phyloP scores from a whole-genome alignment of 2,797 vertebrate genomes.

The Chaunax sp. region DNA sequence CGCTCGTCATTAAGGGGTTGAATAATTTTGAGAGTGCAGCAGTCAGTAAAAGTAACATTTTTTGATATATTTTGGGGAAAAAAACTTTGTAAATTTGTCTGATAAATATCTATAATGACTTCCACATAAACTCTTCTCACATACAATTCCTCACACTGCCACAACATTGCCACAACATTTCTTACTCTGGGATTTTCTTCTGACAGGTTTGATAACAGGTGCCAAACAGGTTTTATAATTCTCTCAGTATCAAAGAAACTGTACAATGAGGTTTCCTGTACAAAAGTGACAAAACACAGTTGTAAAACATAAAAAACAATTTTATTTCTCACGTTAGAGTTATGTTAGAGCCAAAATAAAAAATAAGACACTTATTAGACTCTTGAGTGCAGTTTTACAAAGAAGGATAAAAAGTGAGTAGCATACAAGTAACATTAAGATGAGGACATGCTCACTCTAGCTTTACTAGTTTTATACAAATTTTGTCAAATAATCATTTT shows the following conservation, averaged over 20 bases:
- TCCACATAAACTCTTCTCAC: too few species aligned
- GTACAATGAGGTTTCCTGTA: background rate
- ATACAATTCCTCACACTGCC: too few species aligned
- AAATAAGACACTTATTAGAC: constrained; percentile 36
- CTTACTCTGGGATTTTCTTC: too few species aligned
- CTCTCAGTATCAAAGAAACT: background rate
- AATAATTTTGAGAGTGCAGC: too few species aligned
- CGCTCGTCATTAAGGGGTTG: too few species aligned
- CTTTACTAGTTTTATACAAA: constrained; percentile 29
- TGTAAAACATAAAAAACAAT: constrained; percentile 30
- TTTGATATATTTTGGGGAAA: too few species aligned
- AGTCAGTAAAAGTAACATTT: too few species aligned
- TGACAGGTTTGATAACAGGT: too few species aligned
- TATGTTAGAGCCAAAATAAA: constrained; percentile 18
- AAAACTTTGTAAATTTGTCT: too few species aligned
- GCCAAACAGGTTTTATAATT: too few species aligned
- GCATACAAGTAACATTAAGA: constrained; percentile 30
- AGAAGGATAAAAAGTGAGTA: constrained; percentile 25
- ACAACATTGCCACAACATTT: too few species aligned
- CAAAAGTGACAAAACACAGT: constrained; percentile 22
- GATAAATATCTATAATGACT: too few species aligned
- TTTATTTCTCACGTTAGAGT: constrained; percentile 50
- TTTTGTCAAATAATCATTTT: constrained; percentile 39
- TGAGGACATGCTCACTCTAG: constrained; percentile 31
- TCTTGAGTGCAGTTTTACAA: constrained; percentile 46